phyloP scores from a whole-genome alignment of 1,140 invertebrate genomes.

The Orchestia grillus region DNA sequence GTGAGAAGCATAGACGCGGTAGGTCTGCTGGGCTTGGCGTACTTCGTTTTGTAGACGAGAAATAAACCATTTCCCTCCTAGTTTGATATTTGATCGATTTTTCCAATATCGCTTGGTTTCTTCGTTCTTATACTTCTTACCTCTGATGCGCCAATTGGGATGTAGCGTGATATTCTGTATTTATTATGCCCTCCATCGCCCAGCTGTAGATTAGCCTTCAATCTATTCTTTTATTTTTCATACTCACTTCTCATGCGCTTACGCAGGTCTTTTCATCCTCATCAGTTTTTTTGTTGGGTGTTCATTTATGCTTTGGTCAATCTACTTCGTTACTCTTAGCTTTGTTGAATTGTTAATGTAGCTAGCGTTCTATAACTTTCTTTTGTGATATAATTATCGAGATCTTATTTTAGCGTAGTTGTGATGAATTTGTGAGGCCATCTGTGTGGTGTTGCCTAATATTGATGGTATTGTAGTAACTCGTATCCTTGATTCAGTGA shows the following conservation, averaged over 20 bases:
- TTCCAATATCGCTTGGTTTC: neutral
- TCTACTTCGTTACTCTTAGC: slow-evolving; percentile 28
- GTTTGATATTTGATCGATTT: neutral
- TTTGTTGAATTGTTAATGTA: slow-evolving; percentile 10
- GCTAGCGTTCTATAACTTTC: slow-evolving; percentile 10
- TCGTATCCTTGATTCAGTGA: no score
- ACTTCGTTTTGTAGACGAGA: neutral
- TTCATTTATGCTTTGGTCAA: neutral
- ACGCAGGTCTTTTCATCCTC: neutral
- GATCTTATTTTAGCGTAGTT: slow-evolving; percentile 8
- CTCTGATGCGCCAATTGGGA: neutral
- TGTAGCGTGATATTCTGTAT: neutral
- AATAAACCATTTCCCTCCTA: neutral
- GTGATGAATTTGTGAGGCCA: neutral
- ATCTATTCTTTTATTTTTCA: neutral
- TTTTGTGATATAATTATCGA: slow-evolving; percentile 42
- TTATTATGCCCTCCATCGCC: neutral
- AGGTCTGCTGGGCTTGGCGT: neutral
- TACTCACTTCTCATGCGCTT: neutral
- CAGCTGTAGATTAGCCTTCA: neutral
- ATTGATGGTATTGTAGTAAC: neutral
- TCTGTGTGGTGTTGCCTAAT: neutral
- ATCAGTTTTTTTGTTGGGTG: neutral
- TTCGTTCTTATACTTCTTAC: neutral
- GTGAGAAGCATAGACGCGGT: no score